A percentile compares a stretch with the other conserved stretches of the same genome.
Conservation (phyloP, 2,888 invertebrate species). For the Xylophagus ater region DNA sequence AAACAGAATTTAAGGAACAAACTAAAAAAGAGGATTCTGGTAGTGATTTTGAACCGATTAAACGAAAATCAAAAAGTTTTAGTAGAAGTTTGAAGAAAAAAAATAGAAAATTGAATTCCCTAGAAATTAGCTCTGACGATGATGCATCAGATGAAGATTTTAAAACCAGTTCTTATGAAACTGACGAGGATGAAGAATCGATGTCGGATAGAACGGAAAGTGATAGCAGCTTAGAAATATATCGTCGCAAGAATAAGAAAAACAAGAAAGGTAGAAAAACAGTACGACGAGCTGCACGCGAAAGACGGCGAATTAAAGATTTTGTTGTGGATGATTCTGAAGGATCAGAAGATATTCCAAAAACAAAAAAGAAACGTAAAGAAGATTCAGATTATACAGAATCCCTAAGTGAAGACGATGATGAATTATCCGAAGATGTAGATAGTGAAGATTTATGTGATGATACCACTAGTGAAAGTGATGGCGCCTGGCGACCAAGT, state of each 20-base stretch:
- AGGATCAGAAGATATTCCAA: slow-evolving; percentile 38
- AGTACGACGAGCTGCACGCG: slow-evolving; percentile 41
- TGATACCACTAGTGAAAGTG: slow-evolving; percentile 33
- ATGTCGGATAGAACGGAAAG: slow-evolving; percentile 44
- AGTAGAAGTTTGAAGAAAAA: slow-evolving; percentile 44
- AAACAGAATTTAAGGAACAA: slow-evolving; percentile 24
- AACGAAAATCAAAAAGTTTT: slow-evolving; percentile 23
- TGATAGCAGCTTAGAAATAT: slow-evolving; percentile 41
- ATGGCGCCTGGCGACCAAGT: slow-evolving; percentile 35
- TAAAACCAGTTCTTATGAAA: slow-evolving; percentile 52
- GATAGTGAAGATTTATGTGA: slow-evolving; percentile 39
- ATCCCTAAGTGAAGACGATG: slow-evolving; percentile 47
- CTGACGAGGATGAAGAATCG: slow-evolving; percentile 44
- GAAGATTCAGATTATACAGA: slow-evolving; percentile 47
- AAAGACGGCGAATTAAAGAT: slow-evolving; percentile 29
- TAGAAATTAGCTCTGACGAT: slow-evolving; percentile 73
- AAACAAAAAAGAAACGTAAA: slow-evolving; percentile 43
- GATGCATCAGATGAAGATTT: slow-evolving; percentile 87
- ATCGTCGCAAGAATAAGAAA: slow-evolving; percentile 40
- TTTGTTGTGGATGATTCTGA: slow-evolving; percentile 47
- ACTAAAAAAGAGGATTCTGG: slow-evolving; percentile 26
- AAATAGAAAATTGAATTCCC: slow-evolving; percentile 62
- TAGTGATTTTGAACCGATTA: slow-evolving; percentile 33
- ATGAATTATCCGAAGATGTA: slow-evolving; percentile 34
- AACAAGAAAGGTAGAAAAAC: slow-evolving; percentile 43